Base-by-base conservation (phyloP, 2,113 vertebrate genomes). In the Perca schrenkii region DNA sequence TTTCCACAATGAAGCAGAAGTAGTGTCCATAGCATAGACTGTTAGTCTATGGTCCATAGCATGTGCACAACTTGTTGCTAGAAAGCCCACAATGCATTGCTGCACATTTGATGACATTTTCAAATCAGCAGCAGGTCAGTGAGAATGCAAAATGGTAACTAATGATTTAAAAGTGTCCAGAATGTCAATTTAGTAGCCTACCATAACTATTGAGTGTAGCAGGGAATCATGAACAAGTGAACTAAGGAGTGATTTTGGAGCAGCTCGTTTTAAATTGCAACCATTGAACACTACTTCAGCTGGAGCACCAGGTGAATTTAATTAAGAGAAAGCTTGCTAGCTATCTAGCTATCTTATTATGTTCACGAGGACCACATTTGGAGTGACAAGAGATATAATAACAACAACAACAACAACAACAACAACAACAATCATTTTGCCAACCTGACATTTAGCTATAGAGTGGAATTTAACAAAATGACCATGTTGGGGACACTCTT, bases 231-330 rank as follows among this genome's bases (percentile, higher is more conserved):
- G 22, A 47, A 46, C 0, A 14, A 65, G 63, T 65, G 14, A 25
- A 47, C 15, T 25, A 4, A 16, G n/a, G 14, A 66, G 5, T 49
- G 43, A 8, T 28, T 25, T 63, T 49, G 12, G 43, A 49, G n/a
- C 43, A 28, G 63, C 13, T 65, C 0, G 21, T 25, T 6, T 49
- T 47, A 11, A 64, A 25, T 22, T 10, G 46, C 22, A 50, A 14
- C 46, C 22, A 50, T 17, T 46, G 15, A 6, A 17, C 46, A 15
- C 19, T 31, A 68, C 31, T 6, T 8, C 46, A 19, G 2, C 43
- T 50, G 22, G 46, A 66, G 46, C 46, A 31, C 22, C 66, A 77
- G 46, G 75, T 69, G 31, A 15, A 28, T 40, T 28, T 40, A 52
- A 70, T 53, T 28, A 69, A 19, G 11, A 15, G 21, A 31, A 15